phyloP scores from a whole-genome alignment of 2,113 vertebrate genomes.

The Pelvicachromis taeniatus region DNA sequence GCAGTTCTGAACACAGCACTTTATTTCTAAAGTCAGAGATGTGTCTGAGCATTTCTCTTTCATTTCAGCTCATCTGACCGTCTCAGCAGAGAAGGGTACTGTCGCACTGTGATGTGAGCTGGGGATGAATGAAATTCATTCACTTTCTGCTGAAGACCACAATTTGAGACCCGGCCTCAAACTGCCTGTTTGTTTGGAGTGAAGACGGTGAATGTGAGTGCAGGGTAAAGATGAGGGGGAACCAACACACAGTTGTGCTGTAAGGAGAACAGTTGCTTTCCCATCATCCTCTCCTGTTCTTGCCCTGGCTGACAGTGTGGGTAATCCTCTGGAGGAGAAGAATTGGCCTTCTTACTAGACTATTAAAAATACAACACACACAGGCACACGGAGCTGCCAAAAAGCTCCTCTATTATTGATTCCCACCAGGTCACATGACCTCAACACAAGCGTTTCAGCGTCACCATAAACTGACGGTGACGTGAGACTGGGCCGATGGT shows the following conservation, averaged over 20 bases:
- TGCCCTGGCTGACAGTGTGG: not conserved
- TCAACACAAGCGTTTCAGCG: not conserved
- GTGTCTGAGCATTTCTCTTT: not conserved
- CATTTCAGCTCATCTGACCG: not conserved
- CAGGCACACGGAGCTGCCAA: not conserved
- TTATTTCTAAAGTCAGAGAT: not conserved
- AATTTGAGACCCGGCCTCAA: not conserved
- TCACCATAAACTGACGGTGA: not conserved
- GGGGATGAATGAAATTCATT: no score
- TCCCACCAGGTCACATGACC: not conserved
- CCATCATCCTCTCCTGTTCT: slow-evolving; percentile 8
- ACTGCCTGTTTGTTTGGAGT: not conserved
- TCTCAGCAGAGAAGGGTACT: not conserved
- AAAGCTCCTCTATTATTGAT: slow-evolving; percentile 5
- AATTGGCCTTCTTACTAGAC: not conserved
- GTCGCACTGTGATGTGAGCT: no score
- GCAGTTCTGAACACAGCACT: not conserved
- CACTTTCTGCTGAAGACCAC: not conserved
- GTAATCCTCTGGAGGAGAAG: not conserved
- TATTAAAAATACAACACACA: slow-evolving; percentile 12
- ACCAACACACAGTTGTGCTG: not conserved
- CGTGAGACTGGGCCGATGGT: not conserved
- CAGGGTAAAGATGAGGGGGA: not conserved
- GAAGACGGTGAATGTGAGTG: not conserved
- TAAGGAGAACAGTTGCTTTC: slow-evolving; percentile 15